Evolutionary conservation across 1,140 invertebrate species (phyloP).

Genomic region (Drosophila varians): DNA sequence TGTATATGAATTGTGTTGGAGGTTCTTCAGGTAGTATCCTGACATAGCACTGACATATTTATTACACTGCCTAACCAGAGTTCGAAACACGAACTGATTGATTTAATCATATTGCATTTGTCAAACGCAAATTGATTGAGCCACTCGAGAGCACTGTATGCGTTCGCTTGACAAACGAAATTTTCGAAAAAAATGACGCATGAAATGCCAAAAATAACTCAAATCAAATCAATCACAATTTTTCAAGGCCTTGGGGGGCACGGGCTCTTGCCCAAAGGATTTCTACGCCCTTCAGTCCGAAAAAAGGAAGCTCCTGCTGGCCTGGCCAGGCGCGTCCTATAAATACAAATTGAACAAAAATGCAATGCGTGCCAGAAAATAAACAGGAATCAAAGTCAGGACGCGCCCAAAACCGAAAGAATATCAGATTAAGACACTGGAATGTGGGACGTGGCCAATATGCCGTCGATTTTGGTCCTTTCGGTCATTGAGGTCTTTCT

Average conservation of each 20-base stretch:
- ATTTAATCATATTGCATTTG: slow-evolving; percentile 47
- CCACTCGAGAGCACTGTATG: slow-evolving; percentile 15
- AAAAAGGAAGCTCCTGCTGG: neutral
- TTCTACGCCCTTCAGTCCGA: too few species aligned
- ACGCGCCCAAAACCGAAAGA: neutral
- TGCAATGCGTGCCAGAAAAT: slow-evolving; percentile 50
- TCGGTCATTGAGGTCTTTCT: slow-evolving; percentile 14
- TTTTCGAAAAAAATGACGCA: slow-evolving; percentile 11
- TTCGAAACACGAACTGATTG: slow-evolving; percentile 42
- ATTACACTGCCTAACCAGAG: slow-evolving; percentile 51
- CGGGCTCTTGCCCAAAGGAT: too few species aligned
- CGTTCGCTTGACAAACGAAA: slow-evolving; percentile 16
- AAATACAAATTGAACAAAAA: slow-evolving; percentile 51
- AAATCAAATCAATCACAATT: slow-evolving; percentile 48
- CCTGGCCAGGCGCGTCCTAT: neutral
- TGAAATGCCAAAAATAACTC: slow-evolving; percentile 35
- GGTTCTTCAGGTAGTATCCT: neutral
- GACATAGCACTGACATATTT: slow-evolving; percentile 45
- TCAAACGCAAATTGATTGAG: slow-evolving; percentile 40
- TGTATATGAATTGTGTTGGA: slow-evolving; percentile 15
- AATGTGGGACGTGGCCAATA: slow-evolving; percentile 49
- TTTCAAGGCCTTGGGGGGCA: neutral
- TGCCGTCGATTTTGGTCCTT: slow-evolving; percentile 10
- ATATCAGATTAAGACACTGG: slow-evolving; percentile 47
- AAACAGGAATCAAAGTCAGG: slow-evolving; percentile 1